Evolutionary conservation across 2,888 invertebrate species (phyloP).

Genomic region (Leptinotarsa peninsularis): DNA sequence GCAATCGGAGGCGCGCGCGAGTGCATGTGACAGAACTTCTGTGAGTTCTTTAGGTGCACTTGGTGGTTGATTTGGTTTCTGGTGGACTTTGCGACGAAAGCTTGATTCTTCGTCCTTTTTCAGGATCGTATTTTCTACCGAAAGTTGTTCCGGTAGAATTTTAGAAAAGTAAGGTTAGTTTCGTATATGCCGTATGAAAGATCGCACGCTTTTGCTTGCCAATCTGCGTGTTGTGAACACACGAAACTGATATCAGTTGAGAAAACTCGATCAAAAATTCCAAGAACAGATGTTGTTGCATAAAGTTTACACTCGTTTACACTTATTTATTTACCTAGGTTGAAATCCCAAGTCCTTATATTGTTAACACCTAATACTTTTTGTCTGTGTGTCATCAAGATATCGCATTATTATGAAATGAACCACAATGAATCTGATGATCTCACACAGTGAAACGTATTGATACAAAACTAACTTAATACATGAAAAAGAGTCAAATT

Average conservation of each 20-base stretch:
- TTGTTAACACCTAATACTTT: too few relatives aligned
- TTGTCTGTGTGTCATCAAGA: too few relatives aligned
- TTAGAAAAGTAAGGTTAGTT: slow-evolving; percentile 24
- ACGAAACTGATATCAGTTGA: neutral
- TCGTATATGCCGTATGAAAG: slow-evolving; percentile 5
- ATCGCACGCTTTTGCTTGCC: neutral
- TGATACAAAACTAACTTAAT: too few relatives aligned
- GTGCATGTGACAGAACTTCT: slow-evolving; percentile 30
- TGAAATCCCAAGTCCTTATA: too few relatives aligned
- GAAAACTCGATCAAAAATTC: too few relatives aligned
- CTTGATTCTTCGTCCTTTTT: slow-evolving; percentile 2
- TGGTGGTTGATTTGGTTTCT: slow-evolving; percentile 21
- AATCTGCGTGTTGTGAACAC: neutral
- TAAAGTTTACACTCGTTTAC: too few relatives aligned
- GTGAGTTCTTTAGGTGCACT: slow-evolving; percentile 38
- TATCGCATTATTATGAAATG: too few relatives aligned
- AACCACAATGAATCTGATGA: too few relatives aligned
- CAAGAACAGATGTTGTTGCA: too few relatives aligned
- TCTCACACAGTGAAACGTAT: too few relatives aligned
- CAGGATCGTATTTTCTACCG: slow-evolving; percentile 14
- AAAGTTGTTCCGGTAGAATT: neutral
- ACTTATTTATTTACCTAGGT: too few relatives aligned
- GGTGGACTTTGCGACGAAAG: slow-evolving; percentile 13
- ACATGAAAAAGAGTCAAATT: too few relatives aligned
- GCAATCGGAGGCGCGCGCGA: slow-evolving; percentile 36